A percentile compares a stretch with the other conserved stretches of the same genome.
Evolutionary conservation across 2,113 vertebrate species (phyloP).

Genomic region (Capra hircus): DNA sequence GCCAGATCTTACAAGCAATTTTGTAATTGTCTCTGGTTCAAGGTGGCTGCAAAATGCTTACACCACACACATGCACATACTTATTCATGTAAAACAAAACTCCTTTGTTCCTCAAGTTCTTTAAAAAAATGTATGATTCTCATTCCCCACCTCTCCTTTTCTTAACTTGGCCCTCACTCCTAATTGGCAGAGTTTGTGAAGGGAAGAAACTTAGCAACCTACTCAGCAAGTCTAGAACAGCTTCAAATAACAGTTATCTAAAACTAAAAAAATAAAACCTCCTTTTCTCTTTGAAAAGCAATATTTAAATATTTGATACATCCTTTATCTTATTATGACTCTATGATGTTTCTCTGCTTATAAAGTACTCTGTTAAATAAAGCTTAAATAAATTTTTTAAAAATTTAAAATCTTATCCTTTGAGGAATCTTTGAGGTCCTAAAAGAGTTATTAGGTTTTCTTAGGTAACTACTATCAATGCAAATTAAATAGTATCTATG

Average conservation of each 20-base stretch:
- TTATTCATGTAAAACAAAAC: neutral
- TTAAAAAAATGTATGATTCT: neutral
- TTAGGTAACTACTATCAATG: neutral
- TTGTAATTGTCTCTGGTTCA: constrained; percentile 10
- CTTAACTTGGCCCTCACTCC: neutral
- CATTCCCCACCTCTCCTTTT: neutral
- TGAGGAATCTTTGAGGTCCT: neutral
- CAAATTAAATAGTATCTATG: neutral
- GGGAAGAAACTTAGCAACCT: constrained; percentile 24
- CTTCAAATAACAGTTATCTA: constrained; percentile 21
- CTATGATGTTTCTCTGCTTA: neutral
- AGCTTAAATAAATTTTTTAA: neutral
- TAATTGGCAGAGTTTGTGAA: constrained; percentile 18
- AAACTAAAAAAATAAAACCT: constrained; percentile 13
- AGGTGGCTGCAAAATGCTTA: neutral
- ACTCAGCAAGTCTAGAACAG: constrained; percentile 22
- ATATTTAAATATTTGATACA: neutral
- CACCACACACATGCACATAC: too few species aligned
- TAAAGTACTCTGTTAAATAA: neutral
- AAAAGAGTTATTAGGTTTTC: neutral
- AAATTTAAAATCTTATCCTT: neutral
- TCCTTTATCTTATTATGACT: neutral
- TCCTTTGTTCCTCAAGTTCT: neutral
- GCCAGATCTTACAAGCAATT: neutral
- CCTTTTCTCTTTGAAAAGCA: neutral